Evolutionary conservation across 1,140 invertebrate species (phyloP).

Genomic region (Argopecten irradians): DNA sequence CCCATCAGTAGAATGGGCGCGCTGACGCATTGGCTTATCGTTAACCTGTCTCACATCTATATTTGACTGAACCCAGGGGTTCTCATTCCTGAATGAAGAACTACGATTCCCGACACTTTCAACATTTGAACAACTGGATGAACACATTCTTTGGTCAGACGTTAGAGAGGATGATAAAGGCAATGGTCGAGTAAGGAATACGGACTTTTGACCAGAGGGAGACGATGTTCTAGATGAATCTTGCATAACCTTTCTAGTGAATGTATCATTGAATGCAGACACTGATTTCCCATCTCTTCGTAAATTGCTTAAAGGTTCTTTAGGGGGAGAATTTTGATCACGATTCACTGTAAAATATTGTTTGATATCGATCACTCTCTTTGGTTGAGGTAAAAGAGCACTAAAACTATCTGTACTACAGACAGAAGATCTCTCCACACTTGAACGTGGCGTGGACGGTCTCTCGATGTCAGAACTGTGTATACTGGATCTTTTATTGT

Average conservation of each 20-base stretch:
- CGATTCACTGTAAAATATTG: slow-evolving; percentile 31
- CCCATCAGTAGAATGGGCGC: slow-evolving; percentile 39
- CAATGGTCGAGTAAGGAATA: slow-evolving; percentile 44
- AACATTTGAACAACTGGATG: neutral
- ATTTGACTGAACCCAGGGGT: neutral
- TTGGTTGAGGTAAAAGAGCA: slow-evolving; percentile 20
- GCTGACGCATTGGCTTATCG: slow-evolving; percentile 22
- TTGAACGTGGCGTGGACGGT: neutral
- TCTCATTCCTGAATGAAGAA: neutral
- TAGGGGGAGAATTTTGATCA: neutral
- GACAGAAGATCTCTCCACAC: neutral
- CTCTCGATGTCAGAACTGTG: neutral
- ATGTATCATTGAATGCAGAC: slow-evolving; percentile 59
- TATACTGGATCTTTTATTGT: neutral
- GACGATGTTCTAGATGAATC: slow-evolving; percentile 34
- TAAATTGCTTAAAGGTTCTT: slow-evolving; percentile 18
- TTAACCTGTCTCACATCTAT: neutral
- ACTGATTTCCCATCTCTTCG: slow-evolving; percentile 47
- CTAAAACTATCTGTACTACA: neutral
- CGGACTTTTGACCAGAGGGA: slow-evolving; percentile 32
- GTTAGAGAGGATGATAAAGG: slow-evolving; percentile 24
- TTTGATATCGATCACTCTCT: slow-evolving; percentile 37
- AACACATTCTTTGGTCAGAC: neutral
- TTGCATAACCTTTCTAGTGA: slow-evolving; percentile 51
- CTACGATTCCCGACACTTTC: neutral